A percentile compares a stretch with the other conserved stretches of the same genome.
Conservation (phyloP, 2,888 invertebrate species). For the Acutogordius australiensis region DNA sequence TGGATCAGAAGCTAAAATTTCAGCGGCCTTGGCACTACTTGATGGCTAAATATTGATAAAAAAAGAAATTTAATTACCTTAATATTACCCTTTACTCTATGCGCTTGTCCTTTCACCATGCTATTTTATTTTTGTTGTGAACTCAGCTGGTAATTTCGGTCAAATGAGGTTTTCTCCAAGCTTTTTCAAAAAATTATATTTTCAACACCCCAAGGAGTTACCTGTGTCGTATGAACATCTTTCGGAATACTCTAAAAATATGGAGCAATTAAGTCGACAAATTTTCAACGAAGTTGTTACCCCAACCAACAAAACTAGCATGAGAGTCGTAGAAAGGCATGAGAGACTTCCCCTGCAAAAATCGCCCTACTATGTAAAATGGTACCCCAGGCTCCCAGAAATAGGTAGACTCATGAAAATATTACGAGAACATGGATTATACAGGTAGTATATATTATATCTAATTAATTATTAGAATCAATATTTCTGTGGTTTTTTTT, state of each 20-base stretch:
- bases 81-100: background rate
- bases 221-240: background rate
- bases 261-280: slow-evolving; percentile 5
- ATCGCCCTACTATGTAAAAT: background rate
- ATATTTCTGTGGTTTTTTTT: too few species aligned
- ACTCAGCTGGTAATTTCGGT: too few species aligned
- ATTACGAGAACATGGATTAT: slow-evolving; percentile 8
- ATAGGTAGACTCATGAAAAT: background rate
- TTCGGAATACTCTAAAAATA: background rate
- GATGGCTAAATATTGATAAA: too few species aligned
- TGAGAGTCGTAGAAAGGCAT: slow-evolving; percentile 4
- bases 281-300: slow-evolving; percentile 9
- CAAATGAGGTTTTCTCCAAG: too few species aligned
- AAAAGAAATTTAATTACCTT: background rate
- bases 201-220: too few species aligned
- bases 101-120: background rate
- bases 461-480: too few species aligned
- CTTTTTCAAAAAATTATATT: too few species aligned
- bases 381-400: slow-evolving; percentile 6
- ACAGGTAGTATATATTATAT: too few species aligned
- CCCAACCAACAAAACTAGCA: background rate
- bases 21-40: background rate
- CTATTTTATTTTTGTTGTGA: too few species aligned
- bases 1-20: background rate
- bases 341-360: background rate